Percentiles rank a stretch among this genome's conserved stretches.
phyloP scores from a whole-genome alignment of 1,140 invertebrate species.

The Phymastichus coffea region DNA sequence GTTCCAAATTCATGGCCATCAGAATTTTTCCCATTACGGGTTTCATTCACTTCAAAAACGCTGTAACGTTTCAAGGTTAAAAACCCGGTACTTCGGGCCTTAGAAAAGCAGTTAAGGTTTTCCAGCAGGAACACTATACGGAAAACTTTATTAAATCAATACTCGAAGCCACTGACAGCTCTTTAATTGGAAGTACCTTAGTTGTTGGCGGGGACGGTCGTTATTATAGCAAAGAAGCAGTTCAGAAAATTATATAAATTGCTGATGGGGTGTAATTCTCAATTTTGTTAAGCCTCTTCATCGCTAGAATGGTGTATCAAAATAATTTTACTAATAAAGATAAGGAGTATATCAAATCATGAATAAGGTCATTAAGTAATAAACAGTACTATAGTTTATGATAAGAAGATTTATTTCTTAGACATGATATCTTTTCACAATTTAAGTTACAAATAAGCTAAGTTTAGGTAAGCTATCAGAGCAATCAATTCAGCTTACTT shows the following conservation, averaged over 20 bases:
- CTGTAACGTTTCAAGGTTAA: slow-evolving; percentile 82
- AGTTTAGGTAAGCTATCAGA: no score
- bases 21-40: slow-evolving; percentile 93
- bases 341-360: no score
- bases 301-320: no score
- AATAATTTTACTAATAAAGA: no score
- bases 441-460: no score
- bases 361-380: no score
- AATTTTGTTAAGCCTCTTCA: no score
- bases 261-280: no score
- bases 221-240: slow-evolving; percentile 84
- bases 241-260: slow-evolving; percentile 82
- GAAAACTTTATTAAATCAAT: slow-evolving; percentile 98
- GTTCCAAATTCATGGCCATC: slow-evolving; percentile 77
- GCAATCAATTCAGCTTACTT: no score
- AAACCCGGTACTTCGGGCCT: slow-evolving; percentile 98
- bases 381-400: no score
- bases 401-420: no score
- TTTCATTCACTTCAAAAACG: slow-evolving; percentile 84
- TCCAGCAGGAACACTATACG: slow-evolving; percentile 88
- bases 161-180: slow-evolving; percentile 75
- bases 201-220: slow-evolving; percentile 97
- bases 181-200: slow-evolving; percentile 71
- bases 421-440: no score
- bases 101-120: slow-evolving; percentile 88